Evolutionary conservation across 2,797 vertebrate species (phyloP), one percentile per base, ranked within the genome.

Genomic region (Paedocypris micromegethes): DNA sequence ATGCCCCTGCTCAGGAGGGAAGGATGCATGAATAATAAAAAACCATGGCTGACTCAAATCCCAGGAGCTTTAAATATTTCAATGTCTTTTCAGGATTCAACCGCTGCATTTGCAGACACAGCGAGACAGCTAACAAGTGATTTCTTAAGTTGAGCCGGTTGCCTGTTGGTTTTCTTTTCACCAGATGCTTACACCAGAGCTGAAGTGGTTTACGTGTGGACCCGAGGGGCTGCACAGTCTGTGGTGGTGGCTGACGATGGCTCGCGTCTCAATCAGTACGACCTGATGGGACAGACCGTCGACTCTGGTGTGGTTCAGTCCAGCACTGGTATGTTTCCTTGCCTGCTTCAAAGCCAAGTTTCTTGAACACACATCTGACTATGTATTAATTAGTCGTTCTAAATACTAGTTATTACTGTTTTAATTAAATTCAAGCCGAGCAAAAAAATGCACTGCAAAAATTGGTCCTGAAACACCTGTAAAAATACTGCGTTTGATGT

Each of bases 211-310:
- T 99, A 98, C 0, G 92, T 93, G 74, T 99, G 97, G 97, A 98
- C 95, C 38, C 87, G 93, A 71, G 95, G 94, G 39, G 93, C 96
- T 2, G 91, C 92, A 3, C 87, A 92, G 67, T 99, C 97, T 0
- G 97, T 99, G 76, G 96, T 97, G 58, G 97, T 99, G 72, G 97
- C 96, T 9, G 96, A 99, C 73, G 97, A 98, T 0, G 95, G 96
- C 9, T 99, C 97, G 70, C 91, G 96, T 37, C 81, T 98, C 77
- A 99, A 98, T 84, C 97, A 99, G 72, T 99, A 99, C 0, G 95
- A 99, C 77, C 89, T 99, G 68, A 93, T 99, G 78, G 95, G 96
- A 42, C 96, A 97, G 87, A 91, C 89, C 2, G 97, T 98, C 75
- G 93, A 95, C 69, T 98, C 95, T 44, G 95, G 94, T 23, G 97